phyloP scores from a whole-genome alignment of 53 echinoderm and acorn worm genomes.

The Holothuria scabra region DNA sequence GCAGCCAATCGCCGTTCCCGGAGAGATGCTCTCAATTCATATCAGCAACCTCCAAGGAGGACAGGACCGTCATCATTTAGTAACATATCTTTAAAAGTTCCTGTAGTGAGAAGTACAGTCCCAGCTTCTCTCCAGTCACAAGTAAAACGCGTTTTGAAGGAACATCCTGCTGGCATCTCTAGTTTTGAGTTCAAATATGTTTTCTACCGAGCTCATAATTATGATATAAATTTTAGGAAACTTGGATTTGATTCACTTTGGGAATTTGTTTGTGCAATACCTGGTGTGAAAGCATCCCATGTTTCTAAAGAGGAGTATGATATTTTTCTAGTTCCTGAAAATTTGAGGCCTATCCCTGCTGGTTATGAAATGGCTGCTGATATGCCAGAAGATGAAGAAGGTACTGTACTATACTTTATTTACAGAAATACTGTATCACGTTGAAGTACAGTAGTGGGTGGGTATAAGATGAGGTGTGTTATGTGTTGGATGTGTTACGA shows the following conservation, averaged over 20 bases:
- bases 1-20: conserved; percentile 43
- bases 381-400: too few relatives aligned
- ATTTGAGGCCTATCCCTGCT: conserved; percentile 26
- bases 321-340: conserved; percentile 22
- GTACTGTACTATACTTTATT: too few relatives aligned
- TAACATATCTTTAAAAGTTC: neutral
- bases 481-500: too few relatives aligned
- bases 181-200: conserved; percentile 68
- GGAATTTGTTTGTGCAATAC: conserved; percentile 58
- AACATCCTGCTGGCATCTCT: conserved; percentile 72
- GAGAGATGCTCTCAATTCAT: conserved; percentile 11
- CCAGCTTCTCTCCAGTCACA: conserved; percentile 79
- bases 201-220: conserved; percentile 67
- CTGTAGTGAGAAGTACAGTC: neutral
- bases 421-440: too few relatives aligned
- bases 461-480: too few relatives aligned
- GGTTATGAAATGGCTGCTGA: conserved; percentile 13
- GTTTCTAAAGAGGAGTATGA: conserved; percentile 39
- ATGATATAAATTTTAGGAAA: conserved; percentile 71
- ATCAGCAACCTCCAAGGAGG: neutral
- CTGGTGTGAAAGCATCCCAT: conserved; percentile 36
- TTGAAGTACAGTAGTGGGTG: too few relatives aligned
- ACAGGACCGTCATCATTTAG: neutral
- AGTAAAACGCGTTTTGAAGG: conserved; percentile 71
- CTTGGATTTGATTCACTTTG: conserved; percentile 69